Evolutionary conservation across 2,888 invertebrate species (phyloP).

Genomic region (Antitype chi): DNA sequence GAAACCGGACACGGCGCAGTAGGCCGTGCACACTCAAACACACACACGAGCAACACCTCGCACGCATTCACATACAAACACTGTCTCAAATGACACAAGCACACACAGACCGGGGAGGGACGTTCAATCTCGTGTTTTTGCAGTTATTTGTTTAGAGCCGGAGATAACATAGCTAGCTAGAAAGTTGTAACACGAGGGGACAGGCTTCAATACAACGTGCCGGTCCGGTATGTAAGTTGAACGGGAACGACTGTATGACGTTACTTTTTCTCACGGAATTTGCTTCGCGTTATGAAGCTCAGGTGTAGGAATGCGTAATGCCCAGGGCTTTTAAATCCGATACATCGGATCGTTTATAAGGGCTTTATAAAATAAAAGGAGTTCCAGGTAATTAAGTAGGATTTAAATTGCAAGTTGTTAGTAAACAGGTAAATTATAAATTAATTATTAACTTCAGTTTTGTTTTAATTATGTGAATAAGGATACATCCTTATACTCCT

Average conservation of each 20-base stretch:
- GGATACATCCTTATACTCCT: background rate
- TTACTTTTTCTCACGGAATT: conserved; percentile 22
- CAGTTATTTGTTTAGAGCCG: conserved; percentile 65
- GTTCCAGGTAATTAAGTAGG: background rate
- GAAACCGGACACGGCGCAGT: conserved; percentile 62
- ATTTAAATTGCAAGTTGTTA: background rate
- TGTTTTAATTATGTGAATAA: conserved; percentile 4
- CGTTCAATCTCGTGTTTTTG: conserved; percentile 54
- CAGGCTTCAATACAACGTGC: conserved; percentile 17
- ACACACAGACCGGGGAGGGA: conserved; percentile 15
- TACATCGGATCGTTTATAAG: background rate
- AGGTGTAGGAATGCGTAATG: background rate
- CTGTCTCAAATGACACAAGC: conserved; percentile 14
- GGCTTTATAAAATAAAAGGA: conserved; percentile 24
- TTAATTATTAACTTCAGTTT: conserved; percentile 5
- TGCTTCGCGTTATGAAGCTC: conserved; percentile 1
- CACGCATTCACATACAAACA: conserved; percentile 39
- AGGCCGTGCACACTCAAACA: conserved; percentile 43
- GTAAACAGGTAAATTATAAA: conserved; percentile 34
- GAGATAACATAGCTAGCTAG: conserved; percentile 48
- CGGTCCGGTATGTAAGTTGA: conserved; percentile 12
- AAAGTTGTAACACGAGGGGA: conserved; percentile 33
- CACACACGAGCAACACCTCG: conserved; percentile 45
- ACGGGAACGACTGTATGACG: background rate
- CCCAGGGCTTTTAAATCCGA: background rate